These are phyloP conservation scores for Centrocercus urophasianus DNA, from an alignment of 2,113 vertebrate species.

Conservation along the genomic window DNA sequence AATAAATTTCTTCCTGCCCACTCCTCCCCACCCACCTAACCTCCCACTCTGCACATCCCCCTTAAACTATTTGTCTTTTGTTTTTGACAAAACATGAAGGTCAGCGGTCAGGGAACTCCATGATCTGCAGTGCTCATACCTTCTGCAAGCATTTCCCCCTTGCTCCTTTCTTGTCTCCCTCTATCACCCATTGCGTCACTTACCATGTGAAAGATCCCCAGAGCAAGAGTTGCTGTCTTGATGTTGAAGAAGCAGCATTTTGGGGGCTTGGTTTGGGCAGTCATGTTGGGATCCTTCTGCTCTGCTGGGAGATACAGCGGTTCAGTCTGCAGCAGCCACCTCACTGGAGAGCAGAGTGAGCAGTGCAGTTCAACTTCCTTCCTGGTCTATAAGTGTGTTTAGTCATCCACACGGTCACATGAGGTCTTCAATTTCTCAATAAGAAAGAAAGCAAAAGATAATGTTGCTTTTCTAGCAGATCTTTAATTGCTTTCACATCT, in stretches of 20 bases:
- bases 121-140: not conserved
- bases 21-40: accelerated
- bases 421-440: conserved; percentile 41
- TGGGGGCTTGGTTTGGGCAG: not conserved
- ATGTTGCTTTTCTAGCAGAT: not conserved
- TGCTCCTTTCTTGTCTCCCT: not conserved
- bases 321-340: not conserved
- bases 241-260: conserved; percentile 74
- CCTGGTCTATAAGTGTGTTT: conserved; percentile 60
- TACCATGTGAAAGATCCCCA: conserved; percentile 80
- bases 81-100: not conserved
- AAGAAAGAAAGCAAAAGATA: not conserved
- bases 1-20: accelerated
- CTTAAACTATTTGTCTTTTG: not conserved
- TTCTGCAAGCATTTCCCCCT: not conserved
- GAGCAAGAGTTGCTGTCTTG: conserved; percentile 51
- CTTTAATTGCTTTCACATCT: not conserved
- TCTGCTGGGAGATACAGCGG: not conserved
- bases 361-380: conserved; percentile 71
- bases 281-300: conserved; percentile 47
- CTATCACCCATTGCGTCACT: conserved; percentile 22
- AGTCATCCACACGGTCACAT: conserved; percentile 70
- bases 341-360: conserved; percentile 33
- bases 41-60: not conserved
- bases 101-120: not conserved